Evolutionary conservation across 2,888 invertebrate species (phyloP).

Genomic region (Plemyria rubiginata): DNA sequence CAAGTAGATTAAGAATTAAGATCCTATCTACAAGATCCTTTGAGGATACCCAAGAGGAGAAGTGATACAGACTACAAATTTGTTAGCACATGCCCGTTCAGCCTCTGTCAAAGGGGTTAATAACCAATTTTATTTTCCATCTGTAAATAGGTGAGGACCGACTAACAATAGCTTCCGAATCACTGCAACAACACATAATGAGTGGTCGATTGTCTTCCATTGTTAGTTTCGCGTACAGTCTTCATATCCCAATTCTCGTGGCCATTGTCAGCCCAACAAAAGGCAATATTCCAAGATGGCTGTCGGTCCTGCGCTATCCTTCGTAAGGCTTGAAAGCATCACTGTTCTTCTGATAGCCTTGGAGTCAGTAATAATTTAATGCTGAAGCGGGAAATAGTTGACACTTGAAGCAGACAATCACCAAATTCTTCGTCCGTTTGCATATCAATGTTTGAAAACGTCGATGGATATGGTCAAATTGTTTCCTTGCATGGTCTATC

Average conservation of each 20-base stretch:
- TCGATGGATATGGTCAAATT: not conserved
- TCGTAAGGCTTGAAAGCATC: slow-evolving; percentile 42
- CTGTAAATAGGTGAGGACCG: slow-evolving; percentile 11
- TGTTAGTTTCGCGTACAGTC: slow-evolving; percentile 60
- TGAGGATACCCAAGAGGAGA: too few relatives aligned
- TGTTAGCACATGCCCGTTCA: too few relatives aligned
- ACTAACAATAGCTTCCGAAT: slow-evolving; percentile 24
- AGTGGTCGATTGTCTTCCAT: slow-evolving; percentile 63
- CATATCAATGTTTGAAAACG: not conserved
- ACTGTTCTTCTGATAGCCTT: slow-evolving; percentile 24
- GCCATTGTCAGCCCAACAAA: slow-evolving; percentile 73
- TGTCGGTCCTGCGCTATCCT: slow-evolving; percentile 46
- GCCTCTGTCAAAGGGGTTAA: not conserved
- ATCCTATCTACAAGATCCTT: too few relatives aligned
- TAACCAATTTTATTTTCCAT: not conserved
- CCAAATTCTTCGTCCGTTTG: not conserved
- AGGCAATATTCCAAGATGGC: slow-evolving; percentile 59
- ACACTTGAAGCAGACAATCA: not conserved
- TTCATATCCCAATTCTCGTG: slow-evolving; percentile 70
- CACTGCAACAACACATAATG: slow-evolving; percentile 35
- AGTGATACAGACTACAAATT: too few relatives aligned
- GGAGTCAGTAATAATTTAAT: slow-evolving; percentile 1
- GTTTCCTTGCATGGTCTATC: too few relatives aligned
- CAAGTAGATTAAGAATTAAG: too few relatives aligned
- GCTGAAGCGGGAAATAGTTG: not conserved